Evolutionary conservation across 2,888 invertebrate genomes (phyloP).

Genomic region (Boloria selene): DNA sequence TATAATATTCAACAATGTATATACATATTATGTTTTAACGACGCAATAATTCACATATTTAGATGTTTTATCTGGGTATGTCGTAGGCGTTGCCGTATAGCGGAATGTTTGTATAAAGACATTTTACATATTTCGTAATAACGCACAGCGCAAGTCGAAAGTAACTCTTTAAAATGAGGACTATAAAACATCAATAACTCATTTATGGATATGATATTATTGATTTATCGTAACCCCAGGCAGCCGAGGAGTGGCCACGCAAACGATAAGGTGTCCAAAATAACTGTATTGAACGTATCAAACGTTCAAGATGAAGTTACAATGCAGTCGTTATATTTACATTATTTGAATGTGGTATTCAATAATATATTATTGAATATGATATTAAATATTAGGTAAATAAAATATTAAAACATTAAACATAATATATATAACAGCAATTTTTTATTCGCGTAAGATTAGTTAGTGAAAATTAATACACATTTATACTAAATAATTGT

Average conservation of each 20-base stretch:
- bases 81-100: conserved; percentile 30
- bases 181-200: conserved; percentile 58
- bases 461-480: too few species aligned
- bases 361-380: conserved; percentile 10
- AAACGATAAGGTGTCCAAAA: conserved; percentile 76
- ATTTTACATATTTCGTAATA: conserved; percentile 31
- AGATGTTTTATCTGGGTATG: conserved; percentile 6
- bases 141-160: conserved; percentile 21
- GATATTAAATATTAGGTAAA: neutral
- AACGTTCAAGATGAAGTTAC: conserved; percentile 62
- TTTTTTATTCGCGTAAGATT: too few species aligned
- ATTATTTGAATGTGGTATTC: conserved; percentile 21
- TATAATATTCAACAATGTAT: neutral
- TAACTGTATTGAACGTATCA: conserved; percentile 68
- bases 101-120: conserved; percentile 26
- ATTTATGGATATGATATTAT: conserved; percentile 61
- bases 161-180: conserved; percentile 35
- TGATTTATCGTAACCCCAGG: conserved; percentile 70
- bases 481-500: too few species aligned
- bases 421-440: too few species aligned
- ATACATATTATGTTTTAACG: conserved; percentile 18
- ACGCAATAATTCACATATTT: conserved; percentile 30
- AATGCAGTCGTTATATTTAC: conserved; percentile 49
- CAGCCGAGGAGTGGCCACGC: conserved; percentile 60
- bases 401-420: too few species aligned